These are phyloP conservation scores for Plebejus argus DNA, from an alignment of 2,888 invertebrate genomes.

Conservation along the genomic window DNA sequence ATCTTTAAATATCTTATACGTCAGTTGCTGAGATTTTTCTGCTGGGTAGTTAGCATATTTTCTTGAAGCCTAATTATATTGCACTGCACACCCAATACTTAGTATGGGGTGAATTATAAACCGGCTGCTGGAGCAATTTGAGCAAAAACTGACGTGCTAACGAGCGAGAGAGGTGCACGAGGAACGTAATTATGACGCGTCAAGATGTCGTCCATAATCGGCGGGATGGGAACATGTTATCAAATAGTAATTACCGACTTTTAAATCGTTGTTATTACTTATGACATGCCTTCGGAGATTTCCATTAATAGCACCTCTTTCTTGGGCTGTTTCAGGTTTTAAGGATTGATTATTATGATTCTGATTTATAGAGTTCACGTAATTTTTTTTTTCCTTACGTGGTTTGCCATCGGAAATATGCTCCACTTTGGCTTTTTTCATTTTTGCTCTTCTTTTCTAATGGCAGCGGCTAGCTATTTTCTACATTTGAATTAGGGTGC, in stretches of 20 bases:
- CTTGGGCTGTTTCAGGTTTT: background rate
- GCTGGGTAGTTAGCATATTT: background rate
- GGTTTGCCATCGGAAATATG: background rate
- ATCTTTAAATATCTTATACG: background rate
- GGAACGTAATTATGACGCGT: conserved; percentile 40
- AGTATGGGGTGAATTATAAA: conserved; percentile 25
- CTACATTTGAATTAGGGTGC: no score
- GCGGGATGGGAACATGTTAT: conserved; percentile 33
- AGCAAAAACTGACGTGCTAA: conserved; percentile 37
- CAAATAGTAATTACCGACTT: conserved; percentile 34
- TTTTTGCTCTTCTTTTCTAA: no score
- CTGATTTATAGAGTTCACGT: background rate
- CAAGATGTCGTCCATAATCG: conserved; percentile 36
- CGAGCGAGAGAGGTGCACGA: conserved; percentile 34
- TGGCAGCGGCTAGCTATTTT: no score
- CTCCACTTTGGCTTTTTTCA: no score
- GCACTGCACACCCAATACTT: conserved; percentile 18
- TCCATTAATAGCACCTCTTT: background rate
- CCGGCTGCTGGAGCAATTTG: conserved; percentile 29
- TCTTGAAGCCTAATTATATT: conserved; percentile 5
- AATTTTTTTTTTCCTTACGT: background rate
- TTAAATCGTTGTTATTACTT: conserved; percentile 14
- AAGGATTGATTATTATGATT: background rate
- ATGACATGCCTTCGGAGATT: conserved; percentile 1
- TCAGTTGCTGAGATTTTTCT: background rate